Base-by-base conservation (phyloP, 2,113 vertebrate species). In the Eublepharis macularius region DNA sequence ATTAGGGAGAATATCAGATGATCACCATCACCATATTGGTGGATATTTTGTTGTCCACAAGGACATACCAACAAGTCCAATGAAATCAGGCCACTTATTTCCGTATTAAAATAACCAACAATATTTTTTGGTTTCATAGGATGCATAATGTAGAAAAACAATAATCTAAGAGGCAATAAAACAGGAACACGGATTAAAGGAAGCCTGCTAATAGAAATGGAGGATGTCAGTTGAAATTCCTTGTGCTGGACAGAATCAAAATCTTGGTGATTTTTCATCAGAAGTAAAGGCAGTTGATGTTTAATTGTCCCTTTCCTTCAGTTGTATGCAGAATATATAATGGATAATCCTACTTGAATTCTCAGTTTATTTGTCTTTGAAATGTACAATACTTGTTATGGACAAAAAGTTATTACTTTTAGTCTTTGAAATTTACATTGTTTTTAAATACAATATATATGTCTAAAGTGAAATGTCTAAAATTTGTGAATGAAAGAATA, bases 1-100 rank as follows among this genome's bases (percentile, higher is more conserved):
- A 94, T 72, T 73, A 86, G 93, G 91, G 92, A 96, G 79, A 88
- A 0, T 90, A 90, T 92, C 94, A 87, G 88, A 82, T 92, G 81
- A 94, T 92, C 85, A 91, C 83, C 86, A 4, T 73, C 94, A 91
- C 91, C 90, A 92, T 92, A 86, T 90, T 90, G 89, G 89, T 94
- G 75, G 69, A 72, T 94, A 94, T 92, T 96, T 95, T 91, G 90
- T 86, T 86, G 90, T 43, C 85, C 49, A 0, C 57, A 79, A 90
- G 77, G 92, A 91, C 76, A 70, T 16, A 85, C 45, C 74, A 49
- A 60, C 84, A 76, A 92, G 93, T 83, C 84, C 85, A 82, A 94
- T 66, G 87, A 76, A 91, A 87, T 51, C 45, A 87, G 88, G 41
- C 65, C 81, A 93, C 39, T 81, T 41, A 81, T 90, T 90, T 80